Base-by-base conservation (phyloP, 2,797 vertebrate species). In the Eulemur rubriventer region DNA sequence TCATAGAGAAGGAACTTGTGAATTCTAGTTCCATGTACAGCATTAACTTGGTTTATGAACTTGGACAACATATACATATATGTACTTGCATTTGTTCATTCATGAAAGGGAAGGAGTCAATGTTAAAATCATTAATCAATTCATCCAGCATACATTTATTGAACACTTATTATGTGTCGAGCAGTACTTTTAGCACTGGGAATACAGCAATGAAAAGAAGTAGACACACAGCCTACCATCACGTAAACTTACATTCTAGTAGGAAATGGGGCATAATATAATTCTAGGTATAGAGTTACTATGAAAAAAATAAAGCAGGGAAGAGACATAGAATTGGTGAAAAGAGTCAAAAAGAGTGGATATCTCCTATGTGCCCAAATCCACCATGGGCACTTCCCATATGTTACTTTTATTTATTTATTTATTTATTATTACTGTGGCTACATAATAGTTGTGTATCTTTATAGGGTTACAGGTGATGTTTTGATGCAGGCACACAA, bases 1-100 rank as follows among this genome's bases (percentile, higher is more conserved):
- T 91, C 22, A 57, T 72, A 48, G 35, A 89, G 30, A 94, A 78
- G 7, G 17, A 86, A 80, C 24, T 79, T 79, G 17, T 55, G 41
- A 67, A 78, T 85, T 79, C 14, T 83, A 59, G 12, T 84, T 95
- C 26, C 22, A 50, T 28, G 17, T 92, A 55, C 2, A 96, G 9
- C n/a, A 65, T 59, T 92, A 79, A 55, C 10, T 83, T 72, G 20
- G 5, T 67, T 78, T 93, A n/a, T 87, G 43, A 97, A 88, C 48
- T 79, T 70, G 46, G 12, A 16, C 5, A 96, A 38, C 14, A 81
- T 69, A 50, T 38, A 88, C 30, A 83, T 75, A 33, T 24, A 33
- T 69, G 13, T 63, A 65, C 20, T 89, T 95, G 11, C 35, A 89
- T 78, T 73, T 89, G 13, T 88, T 92, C 33, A 24, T 86, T 79